phyloP scores from a whole-genome alignment of 2,113 vertebrate species.

The Oncorhynchus nerka region DNA sequence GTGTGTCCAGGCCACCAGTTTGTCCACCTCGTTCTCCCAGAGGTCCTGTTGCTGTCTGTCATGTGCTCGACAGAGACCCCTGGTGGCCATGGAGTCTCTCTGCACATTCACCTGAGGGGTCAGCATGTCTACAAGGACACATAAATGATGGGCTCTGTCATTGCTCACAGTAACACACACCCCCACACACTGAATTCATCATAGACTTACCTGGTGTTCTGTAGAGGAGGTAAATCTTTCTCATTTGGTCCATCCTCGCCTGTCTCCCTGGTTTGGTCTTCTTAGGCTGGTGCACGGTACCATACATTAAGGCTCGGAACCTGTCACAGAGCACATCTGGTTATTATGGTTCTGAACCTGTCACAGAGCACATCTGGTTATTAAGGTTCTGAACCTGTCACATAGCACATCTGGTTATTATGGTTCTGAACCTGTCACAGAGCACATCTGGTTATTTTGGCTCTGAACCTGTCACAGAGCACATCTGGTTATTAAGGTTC shows the following conservation, averaged over 20 bases:
- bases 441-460: too few relatives aligned
- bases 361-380: too few relatives aligned
- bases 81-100: not conserved
- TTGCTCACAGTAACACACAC: not conserved
- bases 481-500: too few relatives aligned
- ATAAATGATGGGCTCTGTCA: not conserved
- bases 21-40: conserved; percentile 49
- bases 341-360: too few relatives aligned
- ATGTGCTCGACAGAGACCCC: not conserved
- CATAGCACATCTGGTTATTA: too few relatives aligned
- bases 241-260: conserved; percentile 4
- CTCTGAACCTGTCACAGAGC: too few relatives aligned
- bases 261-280: not conserved
- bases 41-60: not conserved
- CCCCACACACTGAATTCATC: not conserved
- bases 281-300: not conserved
- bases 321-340: not conserved
- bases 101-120: not conserved
- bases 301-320: not conserved
- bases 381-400: too few relatives aligned
- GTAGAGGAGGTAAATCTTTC: conserved; percentile 2
- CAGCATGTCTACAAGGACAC: not conserved
- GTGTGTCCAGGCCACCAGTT: conserved; percentile 48
- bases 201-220: not conserved
- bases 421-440: too few relatives aligned